Evolutionary conservation across 37 sponge, comb jelly and placozoan species (phyloP).

Genomic region (Eunapius fragilis): DNA sequence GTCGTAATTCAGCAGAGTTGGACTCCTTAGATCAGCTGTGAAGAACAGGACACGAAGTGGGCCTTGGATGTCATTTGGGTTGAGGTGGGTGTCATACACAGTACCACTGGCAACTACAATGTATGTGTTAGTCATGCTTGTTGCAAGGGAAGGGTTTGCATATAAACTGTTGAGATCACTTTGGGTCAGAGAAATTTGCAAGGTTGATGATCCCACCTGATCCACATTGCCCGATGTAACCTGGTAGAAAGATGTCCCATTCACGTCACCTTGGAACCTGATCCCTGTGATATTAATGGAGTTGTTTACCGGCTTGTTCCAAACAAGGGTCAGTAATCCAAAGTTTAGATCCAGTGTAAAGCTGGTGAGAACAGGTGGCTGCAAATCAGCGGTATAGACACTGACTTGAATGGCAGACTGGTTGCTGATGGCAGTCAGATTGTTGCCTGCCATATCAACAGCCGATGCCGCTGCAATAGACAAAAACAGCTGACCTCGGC

Average conservation of each 20-base stretch:
- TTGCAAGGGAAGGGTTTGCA: constrained; percentile 59
- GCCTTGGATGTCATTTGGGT: constrained; percentile 62
- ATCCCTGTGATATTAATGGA: constrained; percentile 47
- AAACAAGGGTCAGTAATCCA: constrained; percentile 63
- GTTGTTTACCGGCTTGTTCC: constrained; percentile 72
- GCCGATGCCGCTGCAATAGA: constrained; percentile 56
- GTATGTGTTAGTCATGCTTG: constrained; percentile 61
- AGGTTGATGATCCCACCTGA: constrained; percentile 1
- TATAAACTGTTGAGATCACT: constrained; percentile 81
- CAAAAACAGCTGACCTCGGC: constrained; percentile 43
- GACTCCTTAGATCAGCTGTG: constrained; percentile 60
- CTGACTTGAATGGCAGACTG: constrained; percentile 43
- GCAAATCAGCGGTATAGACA: constrained; percentile 63
- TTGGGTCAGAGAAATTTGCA: constrained; percentile 37
- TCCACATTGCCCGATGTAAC: constrained; percentile 58
- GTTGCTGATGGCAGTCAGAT: constrained; percentile 29
- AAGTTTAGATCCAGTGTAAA: constrained; percentile 68
- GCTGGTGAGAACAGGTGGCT: constrained; percentile 56
- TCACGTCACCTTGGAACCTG: constrained; percentile 27
- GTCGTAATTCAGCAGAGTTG: constrained; percentile 61
- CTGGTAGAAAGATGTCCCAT: constrained; percentile 11
- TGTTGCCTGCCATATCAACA: constrained; percentile 65
- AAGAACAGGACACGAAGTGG: constrained; percentile 31
- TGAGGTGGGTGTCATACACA: constrained; percentile 61
- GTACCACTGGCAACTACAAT: constrained; percentile 41